These are phyloP conservation scores for Trinectes maculatus DNA, from an alignment of 2,113 vertebrate species.

Conservation along the genomic window DNA sequence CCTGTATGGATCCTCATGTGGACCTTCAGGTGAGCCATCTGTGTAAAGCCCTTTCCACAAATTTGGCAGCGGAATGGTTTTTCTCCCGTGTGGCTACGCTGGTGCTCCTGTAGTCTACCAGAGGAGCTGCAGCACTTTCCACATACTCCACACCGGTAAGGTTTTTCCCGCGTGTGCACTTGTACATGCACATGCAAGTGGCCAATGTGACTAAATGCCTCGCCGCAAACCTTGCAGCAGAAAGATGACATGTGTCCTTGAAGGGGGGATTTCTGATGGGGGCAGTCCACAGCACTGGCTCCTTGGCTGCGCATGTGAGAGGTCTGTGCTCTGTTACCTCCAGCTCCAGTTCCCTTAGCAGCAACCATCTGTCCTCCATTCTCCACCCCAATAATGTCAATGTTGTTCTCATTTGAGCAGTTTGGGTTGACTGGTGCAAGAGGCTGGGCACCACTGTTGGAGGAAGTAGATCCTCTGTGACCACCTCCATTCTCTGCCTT, in stretches of 20 bases:
- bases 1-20: slow-evolving; percentile 81
- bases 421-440: slow-evolving; percentile 78
- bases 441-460: slow-evolving; percentile 68
- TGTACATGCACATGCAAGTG: slow-evolving; percentile 79
- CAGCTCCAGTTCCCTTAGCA: slow-evolving; percentile 61
- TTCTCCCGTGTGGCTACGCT: slow-evolving; percentile 79
- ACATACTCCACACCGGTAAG: slow-evolving; percentile 78
- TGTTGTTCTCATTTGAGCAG: slow-evolving; percentile 81
- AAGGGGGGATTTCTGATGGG: slow-evolving; percentile 73
- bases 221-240: slow-evolving; percentile 77
- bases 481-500: slow-evolving; percentile 69
- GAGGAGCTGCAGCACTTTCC: slow-evolving; percentile 81
- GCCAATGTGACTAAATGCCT: slow-evolving; percentile 75
- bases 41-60: slow-evolving; percentile 79
- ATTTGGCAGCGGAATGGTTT: slow-evolving; percentile 81
- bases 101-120: slow-evolving; percentile 77
- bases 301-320: slow-evolving; percentile 72
- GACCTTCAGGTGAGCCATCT: slow-evolving; percentile 80
- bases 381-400: slow-evolving; percentile 77
- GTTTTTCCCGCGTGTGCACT: slow-evolving; percentile 79
- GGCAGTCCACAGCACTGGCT: slow-evolving; percentile 65
- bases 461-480: slow-evolving; percentile 65
- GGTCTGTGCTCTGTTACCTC: slow-evolving; percentile 65
- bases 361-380: slow-evolving; percentile 74
- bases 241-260: slow-evolving; percentile 77